phyloP scores from a whole-genome alignment of 2,888 invertebrate genomes.

The Stictocephala bisonia region DNA sequence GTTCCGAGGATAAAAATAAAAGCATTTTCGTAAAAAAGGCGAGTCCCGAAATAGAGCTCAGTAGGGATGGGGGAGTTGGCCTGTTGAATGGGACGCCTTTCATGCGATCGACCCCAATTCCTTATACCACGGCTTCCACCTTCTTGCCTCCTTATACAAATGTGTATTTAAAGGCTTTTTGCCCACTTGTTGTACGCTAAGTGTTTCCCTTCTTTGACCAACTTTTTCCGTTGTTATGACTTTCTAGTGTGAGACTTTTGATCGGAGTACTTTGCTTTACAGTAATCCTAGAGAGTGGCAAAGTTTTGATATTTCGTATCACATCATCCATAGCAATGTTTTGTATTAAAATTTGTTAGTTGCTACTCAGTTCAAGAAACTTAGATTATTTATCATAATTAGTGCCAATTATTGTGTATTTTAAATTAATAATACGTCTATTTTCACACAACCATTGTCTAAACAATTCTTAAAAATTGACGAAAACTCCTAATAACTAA shows the following conservation, averaged over 20 bases:
- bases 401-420: too few species aligned
- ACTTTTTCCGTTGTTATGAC: too few species aligned
- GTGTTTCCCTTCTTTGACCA: neutral
- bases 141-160: constrained; percentile 35
- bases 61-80: constrained; percentile 42
- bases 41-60: constrained; percentile 34
- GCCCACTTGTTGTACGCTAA: constrained; percentile 35
- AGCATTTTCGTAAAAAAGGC: constrained; percentile 45
- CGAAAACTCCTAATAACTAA: too few species aligned
- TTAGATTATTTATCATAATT: too few species aligned
- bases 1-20: constrained; percentile 33
- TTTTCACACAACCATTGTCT: too few species aligned
- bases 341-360: too few species aligned
- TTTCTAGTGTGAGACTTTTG: neutral
- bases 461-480: too few species aligned
- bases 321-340: too few species aligned
- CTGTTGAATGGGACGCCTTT: constrained; percentile 53
- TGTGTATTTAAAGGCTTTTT: constrained; percentile 38
- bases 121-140: constrained; percentile 39
- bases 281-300: neutral
- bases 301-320: too few species aligned
- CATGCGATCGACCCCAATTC: constrained; percentile 47
- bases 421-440: too few species aligned
- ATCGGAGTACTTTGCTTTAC: neutral
- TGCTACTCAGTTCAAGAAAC: too few species aligned